Percentiles rank a stretch among this genome's conserved stretches.
Evolutionary conservation across 2,113 vertebrate species (phyloP).

Genomic region (Chamaea fasciata): DNA sequence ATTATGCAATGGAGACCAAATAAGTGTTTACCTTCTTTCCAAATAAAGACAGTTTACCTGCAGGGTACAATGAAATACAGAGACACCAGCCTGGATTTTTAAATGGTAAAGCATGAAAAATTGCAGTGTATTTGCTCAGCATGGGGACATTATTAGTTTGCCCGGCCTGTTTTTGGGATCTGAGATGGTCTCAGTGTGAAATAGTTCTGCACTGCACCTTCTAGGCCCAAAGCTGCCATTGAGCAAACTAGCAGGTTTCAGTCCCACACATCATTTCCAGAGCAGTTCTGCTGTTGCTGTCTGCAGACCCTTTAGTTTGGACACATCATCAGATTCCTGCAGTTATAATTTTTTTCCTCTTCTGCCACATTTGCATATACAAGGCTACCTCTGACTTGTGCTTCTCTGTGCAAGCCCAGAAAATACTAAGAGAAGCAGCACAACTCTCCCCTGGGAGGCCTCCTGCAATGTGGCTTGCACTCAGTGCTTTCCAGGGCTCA

Average conservation of each 20-base stretch:
- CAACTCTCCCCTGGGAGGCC: not conserved
- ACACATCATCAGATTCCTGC: not conserved
- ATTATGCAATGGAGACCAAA: not conserved
- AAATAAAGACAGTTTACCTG: not conserved
- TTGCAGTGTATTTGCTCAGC: not conserved
- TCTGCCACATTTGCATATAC: not conserved
- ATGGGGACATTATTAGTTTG: not conserved
- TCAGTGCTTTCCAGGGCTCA: not conserved
- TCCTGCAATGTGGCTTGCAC: not conserved
- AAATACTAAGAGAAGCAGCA: not conserved
- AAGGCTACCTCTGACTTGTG: not conserved
- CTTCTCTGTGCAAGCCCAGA: not conserved
- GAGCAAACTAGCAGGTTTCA: not conserved
- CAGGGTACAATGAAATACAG: not conserved
- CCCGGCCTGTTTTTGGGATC: not conserved
- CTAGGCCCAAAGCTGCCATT: not conserved
- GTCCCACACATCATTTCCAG: rapidly evolving
- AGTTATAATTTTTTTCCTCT: not conserved
- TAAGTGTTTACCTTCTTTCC: not conserved
- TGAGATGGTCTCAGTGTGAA: not conserved
- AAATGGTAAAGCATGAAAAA: not conserved
- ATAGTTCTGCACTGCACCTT: not conserved
- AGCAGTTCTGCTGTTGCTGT: not conserved
- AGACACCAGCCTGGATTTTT: not conserved
- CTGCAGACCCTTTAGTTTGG: not conserved